Base-by-base conservation (phyloP, 2,888 invertebrate species). In the Allophyes oxyacanthae region DNA sequence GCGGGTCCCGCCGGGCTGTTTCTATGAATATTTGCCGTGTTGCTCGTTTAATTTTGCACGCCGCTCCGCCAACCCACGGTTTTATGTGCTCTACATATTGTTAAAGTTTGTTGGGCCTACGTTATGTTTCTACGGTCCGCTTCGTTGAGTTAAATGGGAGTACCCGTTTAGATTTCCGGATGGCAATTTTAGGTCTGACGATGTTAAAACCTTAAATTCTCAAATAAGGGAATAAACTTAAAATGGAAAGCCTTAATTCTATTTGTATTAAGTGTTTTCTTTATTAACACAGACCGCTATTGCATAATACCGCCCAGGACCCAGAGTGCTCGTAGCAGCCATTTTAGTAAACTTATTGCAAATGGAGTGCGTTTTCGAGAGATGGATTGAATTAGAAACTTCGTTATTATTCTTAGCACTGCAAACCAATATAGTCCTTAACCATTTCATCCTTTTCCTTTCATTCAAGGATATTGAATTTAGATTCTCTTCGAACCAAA, bases 31-130 rank as follows among this genome's bases (percentile, higher is more conserved):
- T 75, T 75, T 62, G 54, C 65, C 37, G 28, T 51, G 66, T 60
- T 60, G 50, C 53, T 57, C 70, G 73, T 73, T 82, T 72, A 82
- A 81, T 79, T 72, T 82, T 81, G 75, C 75, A 82, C 51, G 61
- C 54, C 7, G 62, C 52, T 55, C 66, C 57, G 67, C 51, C 64
- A 51, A 51, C 72, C 64, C 59, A 63, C 67, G 51, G 55, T 53
- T 72, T 72, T 65, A 69, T 67, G 61, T 78, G 63, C 62, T 65
- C 64, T 73, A 68, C 68, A 75, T 77, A 71, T 71, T 75, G 64
- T 69, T 68, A 55, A 73, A 75, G 69, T 79, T 76, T 61, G 63
- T 48, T 50, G 46, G 53, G 46, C 51, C 42, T 48, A 13, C 45
- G 42, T 59, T 52, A 61, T 62, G 53, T 59, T 72, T 20, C 55